Conservation (phyloP, 2,888 invertebrate species). For the Epirrhoe alternata region DNA sequence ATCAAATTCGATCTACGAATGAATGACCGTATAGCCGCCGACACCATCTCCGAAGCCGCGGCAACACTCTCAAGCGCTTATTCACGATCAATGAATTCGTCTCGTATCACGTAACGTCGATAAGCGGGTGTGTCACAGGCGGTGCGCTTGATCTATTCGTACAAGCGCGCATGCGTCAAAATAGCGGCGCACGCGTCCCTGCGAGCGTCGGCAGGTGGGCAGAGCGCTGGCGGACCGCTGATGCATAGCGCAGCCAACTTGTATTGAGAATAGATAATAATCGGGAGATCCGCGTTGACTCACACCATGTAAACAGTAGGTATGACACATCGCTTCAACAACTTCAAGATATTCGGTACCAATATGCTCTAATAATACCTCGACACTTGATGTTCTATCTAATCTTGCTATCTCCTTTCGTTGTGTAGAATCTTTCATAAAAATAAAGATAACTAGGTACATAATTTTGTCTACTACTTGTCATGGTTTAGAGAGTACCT, state of each 20-base stretch:
- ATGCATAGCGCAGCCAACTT: conserved; percentile 7
- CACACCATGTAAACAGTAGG: conserved; percentile 31
- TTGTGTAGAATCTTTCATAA: no score
- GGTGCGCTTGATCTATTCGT: conserved; percentile 33
- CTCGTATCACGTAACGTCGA: conserved; percentile 33
- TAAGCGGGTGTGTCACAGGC: conserved; percentile 52
- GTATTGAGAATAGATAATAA: conserved; percentile 37
- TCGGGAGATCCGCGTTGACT: conserved; percentile 53
- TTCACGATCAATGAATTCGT: conserved; percentile 28
- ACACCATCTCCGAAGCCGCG: not conserved
- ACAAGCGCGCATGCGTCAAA: conserved; percentile 27
- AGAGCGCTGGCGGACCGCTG: not conserved
- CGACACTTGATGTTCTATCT: not conserved
- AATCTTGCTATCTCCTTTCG: not conserved
- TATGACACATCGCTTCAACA: conserved; percentile 22
- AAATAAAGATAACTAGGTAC: no score
- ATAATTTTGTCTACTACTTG: no score
- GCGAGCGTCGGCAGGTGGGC: not conserved
- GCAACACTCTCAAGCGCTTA: conserved; percentile 1
- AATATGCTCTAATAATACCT: not conserved
- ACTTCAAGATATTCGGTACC: not conserved
- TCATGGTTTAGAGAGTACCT: no score
- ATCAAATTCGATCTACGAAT: not conserved
- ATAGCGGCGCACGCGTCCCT: conserved; percentile 18
- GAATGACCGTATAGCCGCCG: not conserved